Base-by-base conservation (phyloP, 1,140 invertebrate species). In the Drosophila kepulauana region DNA sequence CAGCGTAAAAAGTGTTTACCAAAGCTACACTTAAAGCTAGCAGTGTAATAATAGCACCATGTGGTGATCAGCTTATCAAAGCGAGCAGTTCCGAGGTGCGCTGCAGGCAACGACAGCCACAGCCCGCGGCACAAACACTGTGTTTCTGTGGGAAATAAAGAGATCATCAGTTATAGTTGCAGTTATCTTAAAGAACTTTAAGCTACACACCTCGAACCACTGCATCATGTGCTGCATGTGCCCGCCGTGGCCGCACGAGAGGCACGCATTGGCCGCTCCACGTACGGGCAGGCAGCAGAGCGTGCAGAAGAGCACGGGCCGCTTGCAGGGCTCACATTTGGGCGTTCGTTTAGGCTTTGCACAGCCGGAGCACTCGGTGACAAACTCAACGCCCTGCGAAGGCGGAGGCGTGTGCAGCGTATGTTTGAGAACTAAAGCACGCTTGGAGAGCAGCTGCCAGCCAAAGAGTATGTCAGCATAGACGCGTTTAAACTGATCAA, bases 401-500 rank as follows among this genome's bases (percentile, higher is more conserved):
- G 95, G 95, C 4, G 93, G 79, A 38, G 94, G 92, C 2, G 93
- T 90, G 20, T 93, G 91, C 28, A 93, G 94, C 7, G 97, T 95
- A 79, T 96, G 96, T 92, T 98, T 98, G 70, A 98, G 93, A 15
- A 99, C 82, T 91, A 96, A 95, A 4, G 97, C 96, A 79, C 97
- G 94, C 28, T 97, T 96, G 84, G 98, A 97, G 5, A 98, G 93
- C 16, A 98, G 93, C 75, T 96, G 95, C 95, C 95, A 95, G 5
- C 97, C 94, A 84, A 98, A 97, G 5, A 99, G 93, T 15, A 98
- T 96, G 84, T 99, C 97, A 0, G 97, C 97, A 92, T 99, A 99
- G 0, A 95, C 94, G 70, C 96, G 94, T 91, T 98, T 98, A 78
- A 97, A 98, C 56, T 96, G 95, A 89, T 99, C 97, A 88, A 98